Percentiles rank a stretch among this genome's conserved stretches.
Conservation (phyloP, 2,888 invertebrate species). For the Cryptosula pallasiana region DNA sequence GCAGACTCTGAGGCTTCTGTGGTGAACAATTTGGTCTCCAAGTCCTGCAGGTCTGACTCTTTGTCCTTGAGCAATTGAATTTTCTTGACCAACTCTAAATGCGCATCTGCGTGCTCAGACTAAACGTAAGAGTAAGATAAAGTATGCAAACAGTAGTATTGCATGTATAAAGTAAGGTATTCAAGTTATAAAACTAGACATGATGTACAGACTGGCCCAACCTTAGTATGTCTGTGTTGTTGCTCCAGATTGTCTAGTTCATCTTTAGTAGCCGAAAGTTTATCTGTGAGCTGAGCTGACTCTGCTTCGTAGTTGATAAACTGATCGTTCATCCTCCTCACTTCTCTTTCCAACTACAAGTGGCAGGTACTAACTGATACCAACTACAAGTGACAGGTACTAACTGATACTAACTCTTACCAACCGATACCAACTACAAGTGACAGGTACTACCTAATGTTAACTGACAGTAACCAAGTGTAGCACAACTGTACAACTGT, state of each 20-base stretch:
- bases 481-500: too few species aligned
- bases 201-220: too few species aligned
- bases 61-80: neutral
- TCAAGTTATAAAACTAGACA: too few species aligned
- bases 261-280: slow-evolving; percentile 6
- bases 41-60: neutral
- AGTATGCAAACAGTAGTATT: too few species aligned
- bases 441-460: neutral
- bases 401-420: neutral
- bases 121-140: too few species aligned
- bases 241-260: slow-evolving; percentile 2
- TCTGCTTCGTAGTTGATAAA: slow-evolving; percentile 21
- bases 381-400: neutral
- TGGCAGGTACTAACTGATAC: too few species aligned
- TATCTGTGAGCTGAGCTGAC: slow-evolving; percentile 16
- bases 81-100: neutral
- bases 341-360: slow-evolving; percentile 4
- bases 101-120: neutral
- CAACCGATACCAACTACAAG: neutral
- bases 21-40: slow-evolving; percentile 1
- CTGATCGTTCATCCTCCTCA: slow-evolving; percentile 15
- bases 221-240: neutral
- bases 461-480: too few species aligned
- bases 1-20: slow-evolving; percentile 20
- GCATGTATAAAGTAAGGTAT: too few species aligned